Percentiles rank a stretch among this genome's conserved stretches.
phyloP scores from a whole-genome alignment of 2,888 invertebrate species.

The Lissocephala sabroskyi region DNA sequence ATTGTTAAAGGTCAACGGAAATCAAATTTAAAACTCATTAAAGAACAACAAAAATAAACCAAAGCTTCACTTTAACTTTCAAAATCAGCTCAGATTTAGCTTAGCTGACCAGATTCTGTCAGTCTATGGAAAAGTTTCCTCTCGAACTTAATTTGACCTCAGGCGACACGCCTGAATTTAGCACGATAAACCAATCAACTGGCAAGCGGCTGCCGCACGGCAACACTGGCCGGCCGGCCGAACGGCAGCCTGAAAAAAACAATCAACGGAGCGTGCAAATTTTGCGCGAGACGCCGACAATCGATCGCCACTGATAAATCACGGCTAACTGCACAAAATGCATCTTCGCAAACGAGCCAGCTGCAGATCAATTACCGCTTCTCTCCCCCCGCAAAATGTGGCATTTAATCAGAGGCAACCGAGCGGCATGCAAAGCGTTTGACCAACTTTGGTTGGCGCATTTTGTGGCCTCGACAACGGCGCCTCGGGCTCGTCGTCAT shows the following conservation, averaged over 20 bases:
- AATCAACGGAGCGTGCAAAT: slow-evolving; percentile 28
- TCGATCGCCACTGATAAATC: no score
- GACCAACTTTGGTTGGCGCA: no score
- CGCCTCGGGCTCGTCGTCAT: no score
- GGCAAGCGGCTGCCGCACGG: slow-evolving; percentile 32
- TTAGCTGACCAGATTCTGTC: slow-evolving; percentile 17
- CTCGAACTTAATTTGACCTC: slow-evolving; percentile 44
- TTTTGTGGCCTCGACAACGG: no score
- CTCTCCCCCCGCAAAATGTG: not conserved
- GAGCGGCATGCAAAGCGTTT: not conserved
- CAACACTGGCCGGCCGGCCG: not conserved
- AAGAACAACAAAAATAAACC: not conserved
- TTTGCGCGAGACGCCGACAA: slow-evolving; percentile 22
- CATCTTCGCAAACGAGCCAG: no score
- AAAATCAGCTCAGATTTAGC: not conserved
- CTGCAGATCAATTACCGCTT: no score
- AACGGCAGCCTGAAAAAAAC: slow-evolving; percentile 6
- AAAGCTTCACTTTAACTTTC: no score
- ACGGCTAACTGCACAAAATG: no score
- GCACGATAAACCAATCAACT: slow-evolving; percentile 67
- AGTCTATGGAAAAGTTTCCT: slow-evolving; percentile 4
- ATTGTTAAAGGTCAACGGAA: slow-evolving; percentile 25
- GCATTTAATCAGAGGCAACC: not conserved
- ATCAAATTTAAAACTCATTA: slow-evolving; percentile 10
- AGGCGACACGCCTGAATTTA: slow-evolving; percentile 60